Evolutionary conservation across 2,888 invertebrate genomes (phyloP).

Genomic region (Epistrophe grossulariae): DNA sequence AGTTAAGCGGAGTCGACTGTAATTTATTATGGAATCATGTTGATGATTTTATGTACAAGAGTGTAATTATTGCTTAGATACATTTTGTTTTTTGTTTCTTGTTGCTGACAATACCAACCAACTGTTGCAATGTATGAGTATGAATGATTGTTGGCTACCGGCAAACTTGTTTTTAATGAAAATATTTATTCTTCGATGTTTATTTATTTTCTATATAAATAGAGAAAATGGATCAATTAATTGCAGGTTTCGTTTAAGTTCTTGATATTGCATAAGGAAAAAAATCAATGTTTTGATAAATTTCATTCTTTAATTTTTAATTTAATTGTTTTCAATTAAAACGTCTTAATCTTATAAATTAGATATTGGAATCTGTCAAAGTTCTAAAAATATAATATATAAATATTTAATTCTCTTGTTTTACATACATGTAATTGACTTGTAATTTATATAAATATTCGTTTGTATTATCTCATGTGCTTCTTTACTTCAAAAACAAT

Average conservation of each 20-base stretch:
- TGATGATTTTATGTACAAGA: neutral
- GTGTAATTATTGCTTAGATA: constrained; percentile 1
- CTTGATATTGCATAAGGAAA: neutral
- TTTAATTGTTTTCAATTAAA: neutral
- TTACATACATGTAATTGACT: neutral
- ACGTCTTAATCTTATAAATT: neutral
- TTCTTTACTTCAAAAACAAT: neutral
- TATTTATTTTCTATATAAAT: neutral
- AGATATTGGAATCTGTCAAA: neutral
- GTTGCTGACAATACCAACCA: neutral
- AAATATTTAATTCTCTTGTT: neutral
- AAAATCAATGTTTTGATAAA: too few relatives aligned
- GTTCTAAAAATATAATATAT: neutral
- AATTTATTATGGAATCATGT: constrained; percentile 54
- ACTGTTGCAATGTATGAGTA: neutral
- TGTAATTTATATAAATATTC: neutral
- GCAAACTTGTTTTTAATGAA: constrained; percentile 41
- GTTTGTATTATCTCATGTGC: neutral
- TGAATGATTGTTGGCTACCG: constrained; percentile 43
- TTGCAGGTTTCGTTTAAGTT: constrained; percentile 16
- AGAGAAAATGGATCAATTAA: neutral
- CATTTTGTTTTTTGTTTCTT: constrained; percentile 18
- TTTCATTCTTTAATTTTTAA: too few relatives aligned
- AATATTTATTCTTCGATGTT: constrained; percentile 29
- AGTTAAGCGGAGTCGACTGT: too few relatives aligned